These are phyloP conservation scores for Corydoras sp. DNA, from an alignment of 2,113 vertebrate species.

Conservation along the genomic window DNA sequence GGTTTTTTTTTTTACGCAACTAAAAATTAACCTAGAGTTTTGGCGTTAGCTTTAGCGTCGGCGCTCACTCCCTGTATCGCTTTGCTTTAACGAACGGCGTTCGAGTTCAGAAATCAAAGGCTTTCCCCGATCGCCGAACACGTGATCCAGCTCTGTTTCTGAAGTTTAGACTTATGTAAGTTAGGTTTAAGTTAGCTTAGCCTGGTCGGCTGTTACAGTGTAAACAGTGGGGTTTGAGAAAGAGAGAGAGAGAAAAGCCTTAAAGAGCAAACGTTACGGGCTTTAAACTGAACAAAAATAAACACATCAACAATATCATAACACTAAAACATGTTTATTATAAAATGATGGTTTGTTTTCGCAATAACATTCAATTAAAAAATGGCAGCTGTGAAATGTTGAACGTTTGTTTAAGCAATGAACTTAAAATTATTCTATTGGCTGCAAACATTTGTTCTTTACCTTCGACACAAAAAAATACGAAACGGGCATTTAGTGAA, in stretches of 20 bases:
- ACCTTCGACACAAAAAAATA: too few species aligned
- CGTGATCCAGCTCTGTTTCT: not conserved
- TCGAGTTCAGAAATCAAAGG: not conserved
- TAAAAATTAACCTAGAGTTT: not conserved
- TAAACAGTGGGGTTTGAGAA: not conserved
- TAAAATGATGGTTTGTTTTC: too few species aligned
- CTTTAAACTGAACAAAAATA: too few species aligned
- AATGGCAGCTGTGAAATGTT: too few species aligned
- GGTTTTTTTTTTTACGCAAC: not conserved
- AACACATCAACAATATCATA: too few species aligned
- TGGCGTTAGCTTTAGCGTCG: not conserved
- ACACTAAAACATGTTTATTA: too few species aligned
- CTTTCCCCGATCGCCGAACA: not conserved
- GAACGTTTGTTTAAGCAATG: too few species aligned
- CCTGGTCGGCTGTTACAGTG: not conserved
- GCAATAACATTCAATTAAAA: too few species aligned
- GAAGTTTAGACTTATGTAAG: not conserved
- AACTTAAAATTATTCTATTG: too few species aligned
- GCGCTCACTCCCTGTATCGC: not conserved
- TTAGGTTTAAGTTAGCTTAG: constrained; percentile 9
- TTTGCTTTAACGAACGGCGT: constrained; percentile 14
- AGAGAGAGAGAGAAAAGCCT: not conserved
- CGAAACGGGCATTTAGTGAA: too few species aligned
- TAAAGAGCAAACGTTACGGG: not conserved
- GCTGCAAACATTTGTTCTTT: too few species aligned